Conservation (phyloP, 1,140 invertebrate genomes). For the Drosophila pallidifrons region DNA sequence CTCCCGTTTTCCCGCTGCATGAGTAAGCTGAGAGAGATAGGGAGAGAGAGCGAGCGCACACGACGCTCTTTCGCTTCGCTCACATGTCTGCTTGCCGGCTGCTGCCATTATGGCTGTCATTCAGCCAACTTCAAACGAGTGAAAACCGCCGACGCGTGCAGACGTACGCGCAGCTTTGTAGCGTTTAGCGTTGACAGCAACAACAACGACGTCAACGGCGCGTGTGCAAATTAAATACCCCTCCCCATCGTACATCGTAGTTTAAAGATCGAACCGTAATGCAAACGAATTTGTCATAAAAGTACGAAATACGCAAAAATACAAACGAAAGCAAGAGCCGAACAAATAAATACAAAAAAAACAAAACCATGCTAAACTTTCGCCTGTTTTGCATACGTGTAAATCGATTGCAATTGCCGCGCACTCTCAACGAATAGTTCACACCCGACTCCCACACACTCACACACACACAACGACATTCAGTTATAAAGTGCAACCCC, state of each 20-base stretch:
- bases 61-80: slow-evolving; percentile 9
- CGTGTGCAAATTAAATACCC: slow-evolving; percentile 44
- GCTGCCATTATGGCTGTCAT: slow-evolving; percentile 21
- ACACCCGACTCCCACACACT: neutral
- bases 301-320: slow-evolving; percentile 25
- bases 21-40: neutral
- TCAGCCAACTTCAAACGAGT: slow-evolving; percentile 68
- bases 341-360: slow-evolving; percentile 3
- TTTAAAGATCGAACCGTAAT: slow-evolving; percentile 34
- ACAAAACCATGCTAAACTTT: slow-evolving; percentile 64
- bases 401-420: slow-evolving; percentile 63
- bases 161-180: slow-evolving; percentile 62
- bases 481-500: slow-evolving; percentile 30
- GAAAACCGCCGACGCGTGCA: slow-evolving; percentile 72
- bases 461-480: slow-evolving; percentile 2
- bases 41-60: neutral
- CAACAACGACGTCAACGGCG: slow-evolving; percentile 29
- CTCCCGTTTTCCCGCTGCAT: neutral
- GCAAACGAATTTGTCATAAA: slow-evolving; percentile 57
- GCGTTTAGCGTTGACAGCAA: slow-evolving; percentile 43
- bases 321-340: slow-evolving; percentile 17
- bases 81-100: slow-evolving; percentile 18
- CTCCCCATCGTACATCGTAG: neutral
- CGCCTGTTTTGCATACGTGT: slow-evolving; percentile 66
- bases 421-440: slow-evolving; percentile 17